These are phyloP conservation scores for Lasioglossum lativentre DNA, from an alignment of 2,888 invertebrate species.

Conservation along the genomic window DNA sequence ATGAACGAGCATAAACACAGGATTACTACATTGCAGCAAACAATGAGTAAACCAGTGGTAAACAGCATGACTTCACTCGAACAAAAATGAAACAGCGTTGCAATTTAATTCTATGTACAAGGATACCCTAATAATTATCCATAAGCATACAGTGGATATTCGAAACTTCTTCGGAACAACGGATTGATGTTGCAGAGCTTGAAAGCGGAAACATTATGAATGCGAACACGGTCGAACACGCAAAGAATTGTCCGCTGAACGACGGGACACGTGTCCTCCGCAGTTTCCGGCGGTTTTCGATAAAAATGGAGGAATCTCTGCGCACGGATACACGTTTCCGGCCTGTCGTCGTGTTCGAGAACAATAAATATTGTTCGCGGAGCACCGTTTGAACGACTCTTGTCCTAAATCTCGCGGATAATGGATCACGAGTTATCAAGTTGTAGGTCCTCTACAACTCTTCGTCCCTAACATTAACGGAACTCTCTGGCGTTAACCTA, in stretches of 20 bases:
- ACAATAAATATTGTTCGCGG: constrained; percentile 67
- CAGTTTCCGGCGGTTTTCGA: neutral
- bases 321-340: constrained; percentile 43
- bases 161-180: neutral
- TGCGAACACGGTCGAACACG: neutral
- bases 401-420: constrained; percentile 47
- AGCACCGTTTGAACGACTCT: constrained; percentile 44
- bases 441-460: too few relatives aligned
- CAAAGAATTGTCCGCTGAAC: neutral
- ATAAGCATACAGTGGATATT: neutral
- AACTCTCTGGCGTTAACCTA: too few relatives aligned
- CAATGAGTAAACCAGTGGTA: neutral
- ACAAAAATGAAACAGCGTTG: neutral
- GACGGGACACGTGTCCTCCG: neutral
- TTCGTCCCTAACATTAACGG: too few relatives aligned
- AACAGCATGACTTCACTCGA: neutral
- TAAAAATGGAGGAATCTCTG: constrained; percentile 16
- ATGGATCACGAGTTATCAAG: constrained; percentile 47
- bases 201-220: neutral
- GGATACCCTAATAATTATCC: neutral
- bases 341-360: constrained; percentile 17
- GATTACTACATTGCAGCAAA: neutral
- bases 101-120: neutral
- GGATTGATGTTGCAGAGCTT: neutral
- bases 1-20: neutral